Evolutionary conservation across 2,113 vertebrate species (phyloP), one percentile per base, ranked within the genome.

Genomic region (Guaruba guarouba): DNA sequence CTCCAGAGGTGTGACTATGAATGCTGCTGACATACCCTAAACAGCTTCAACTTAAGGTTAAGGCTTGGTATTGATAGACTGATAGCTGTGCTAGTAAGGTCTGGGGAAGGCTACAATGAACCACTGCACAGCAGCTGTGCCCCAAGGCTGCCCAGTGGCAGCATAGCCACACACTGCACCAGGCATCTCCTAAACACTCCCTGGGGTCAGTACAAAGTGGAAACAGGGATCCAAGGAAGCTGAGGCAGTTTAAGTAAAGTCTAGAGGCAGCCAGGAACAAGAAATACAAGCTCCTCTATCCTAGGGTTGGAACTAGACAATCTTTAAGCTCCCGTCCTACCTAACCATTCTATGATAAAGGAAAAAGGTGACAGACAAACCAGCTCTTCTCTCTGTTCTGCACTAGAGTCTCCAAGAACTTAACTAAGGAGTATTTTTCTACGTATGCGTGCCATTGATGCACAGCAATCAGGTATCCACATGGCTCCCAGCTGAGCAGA

Each of bases 151-250:
- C 28, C 29, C 46, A 49, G 39, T 1, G 1, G 44, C 77, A 61
- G 27, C 27, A 55, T 17, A 27, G 24, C 29, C 39, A 16, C 2
- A 1, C 2, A 1, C 43, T 29, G 48, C 12, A 0, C n/a, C 41
- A 49, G 31, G 29, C 44, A 52, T 6, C 44, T 57, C 48, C 24
- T 52, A 76, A 1, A 68, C 8, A 12, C 19, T 43, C 13, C 5
- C 6, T 51, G 20, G 7, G 6, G 18, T 27, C 51, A 51, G 4
- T 6, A 14, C 52, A 17, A 54, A 68, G 23, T 0, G 1, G n/a
- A 51, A 84, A 68, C 79, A 68, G 13, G 5, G n/a, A 66, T 18
- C 37, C 15, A 16, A 81, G 15, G 16, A 95, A 9, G 37, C 0
- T 69, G 33, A 17, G 84, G 12, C 15, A 55, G 25, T 80, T 35